A percentile compares a stretch with the other conserved stretches of the same genome.
phyloP scores from a whole-genome alignment of 2,113 vertebrate genomes.

The Oryzias melastigma region DNA sequence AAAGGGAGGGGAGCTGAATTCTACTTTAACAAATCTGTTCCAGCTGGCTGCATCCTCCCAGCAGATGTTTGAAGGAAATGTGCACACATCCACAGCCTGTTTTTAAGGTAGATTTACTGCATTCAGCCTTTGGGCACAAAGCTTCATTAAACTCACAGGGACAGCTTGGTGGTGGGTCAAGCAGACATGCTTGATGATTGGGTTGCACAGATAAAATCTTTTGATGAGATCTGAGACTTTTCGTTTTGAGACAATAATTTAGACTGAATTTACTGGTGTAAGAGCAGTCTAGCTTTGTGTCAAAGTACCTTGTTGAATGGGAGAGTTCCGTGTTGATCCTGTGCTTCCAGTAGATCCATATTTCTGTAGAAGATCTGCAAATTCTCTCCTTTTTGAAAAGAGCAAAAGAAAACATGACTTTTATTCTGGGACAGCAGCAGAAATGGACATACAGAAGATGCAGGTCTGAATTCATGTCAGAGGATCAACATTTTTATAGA shows the following conservation, averaged over 20 bases:
- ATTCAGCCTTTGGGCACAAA: constrained; percentile 25
- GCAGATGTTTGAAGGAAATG: constrained; percentile 57
- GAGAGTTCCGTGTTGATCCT: constrained; percentile 83
- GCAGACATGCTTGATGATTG: not conserved
- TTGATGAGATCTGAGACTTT: too few relatives aligned
- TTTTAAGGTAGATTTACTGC: constrained; percentile 37
- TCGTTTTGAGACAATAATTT: too few relatives aligned
- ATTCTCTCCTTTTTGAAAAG: constrained; percentile 80
- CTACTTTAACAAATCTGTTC: constrained; percentile 11
- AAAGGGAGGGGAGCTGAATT: too few relatives aligned
- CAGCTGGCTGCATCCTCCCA: constrained; percentile 38
- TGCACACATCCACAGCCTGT: constrained; percentile 48
- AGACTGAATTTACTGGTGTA: too few relatives aligned
- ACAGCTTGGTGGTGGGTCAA: not conserved
- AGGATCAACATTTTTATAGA: too few relatives aligned
- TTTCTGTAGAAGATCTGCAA: constrained; percentile 87
- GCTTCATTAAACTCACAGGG: not conserved
- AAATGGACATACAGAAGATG: too few relatives aligned
- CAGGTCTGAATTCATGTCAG: too few relatives aligned
- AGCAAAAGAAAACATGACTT: constrained; percentile 10
- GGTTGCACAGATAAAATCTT: not conserved
- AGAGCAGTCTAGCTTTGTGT: not conserved
- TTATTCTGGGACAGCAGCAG: too few relatives aligned
- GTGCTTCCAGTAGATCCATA: constrained; percentile 84
- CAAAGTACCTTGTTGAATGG: constrained; percentile 75